Evolutionary conservation across 2,113 vertebrate species (phyloP).

Genomic region (Mungos mungo): DNA sequence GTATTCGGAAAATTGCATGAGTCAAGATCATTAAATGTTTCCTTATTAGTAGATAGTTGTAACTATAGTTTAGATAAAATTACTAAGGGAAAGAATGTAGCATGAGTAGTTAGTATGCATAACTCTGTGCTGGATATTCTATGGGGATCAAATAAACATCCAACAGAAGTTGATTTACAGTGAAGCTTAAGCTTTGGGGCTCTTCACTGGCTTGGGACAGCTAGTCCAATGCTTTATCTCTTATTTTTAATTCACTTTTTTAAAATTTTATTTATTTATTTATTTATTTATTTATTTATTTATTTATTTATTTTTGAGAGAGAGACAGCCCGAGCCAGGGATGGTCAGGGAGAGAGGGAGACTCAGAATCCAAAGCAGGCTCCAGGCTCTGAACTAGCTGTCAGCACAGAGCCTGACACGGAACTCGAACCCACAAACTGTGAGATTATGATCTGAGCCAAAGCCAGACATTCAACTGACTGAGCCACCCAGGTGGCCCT

Average conservation of each 20-base stretch:
- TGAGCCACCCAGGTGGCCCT: too few species aligned
- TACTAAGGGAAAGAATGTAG: not conserved
- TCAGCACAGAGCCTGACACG: too few species aligned
- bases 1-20: not conserved
- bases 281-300: too few species aligned
- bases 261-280: too few species aligned
- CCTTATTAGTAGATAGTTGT: not conserved
- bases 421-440: too few species aligned
- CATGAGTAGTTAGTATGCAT: not conserved
- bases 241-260: not conserved
- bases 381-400: too few species aligned
- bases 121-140: not conserved
- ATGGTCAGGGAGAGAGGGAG: too few species aligned
- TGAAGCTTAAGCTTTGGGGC: not conserved
- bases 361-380: too few species aligned
- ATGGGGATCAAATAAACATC: not conserved
- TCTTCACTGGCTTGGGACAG: not conserved
- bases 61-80: not conserved
- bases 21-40: not conserved
- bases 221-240: not conserved
- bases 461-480: too few species aligned
- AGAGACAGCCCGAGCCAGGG: too few species aligned
- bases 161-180: not conserved
- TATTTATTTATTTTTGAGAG: too few species aligned
- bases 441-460: too few species aligned